Evolutionary conservation across 2,113 vertebrate genomes (phyloP).

Genomic region (Perca flavescens): DNA sequence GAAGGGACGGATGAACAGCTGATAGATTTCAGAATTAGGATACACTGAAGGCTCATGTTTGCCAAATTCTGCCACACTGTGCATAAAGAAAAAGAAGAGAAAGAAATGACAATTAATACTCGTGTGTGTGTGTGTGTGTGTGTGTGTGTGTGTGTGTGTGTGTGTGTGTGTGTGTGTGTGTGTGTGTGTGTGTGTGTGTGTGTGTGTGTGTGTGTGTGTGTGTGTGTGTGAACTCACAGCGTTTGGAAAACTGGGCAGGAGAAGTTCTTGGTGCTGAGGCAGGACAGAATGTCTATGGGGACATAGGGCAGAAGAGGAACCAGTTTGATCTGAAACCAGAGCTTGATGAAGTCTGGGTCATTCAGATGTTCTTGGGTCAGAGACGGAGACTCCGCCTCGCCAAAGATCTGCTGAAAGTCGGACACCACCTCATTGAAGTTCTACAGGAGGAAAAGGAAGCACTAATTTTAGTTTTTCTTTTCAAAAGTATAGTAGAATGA

Average conservation of each 20-base stretch:
- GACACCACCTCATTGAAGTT: conserved; percentile 70
- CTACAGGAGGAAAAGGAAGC: conserved; percentile 32
- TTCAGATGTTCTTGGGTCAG: conserved; percentile 69
- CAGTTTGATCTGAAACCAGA: conserved; percentile 83
- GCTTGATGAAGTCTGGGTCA: conserved; percentile 72
- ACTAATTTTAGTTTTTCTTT: neutral
- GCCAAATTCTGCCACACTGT: conserved; percentile 75
- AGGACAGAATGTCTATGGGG: conserved; percentile 70
- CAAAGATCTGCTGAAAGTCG: conserved; percentile 70
- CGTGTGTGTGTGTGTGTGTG: conserved; percentile 2
- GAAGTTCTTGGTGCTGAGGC: conserved; percentile 84
- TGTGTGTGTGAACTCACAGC: conserved; percentile 71
- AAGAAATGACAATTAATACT: neutral
- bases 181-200: neutral
- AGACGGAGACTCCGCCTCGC: conserved; percentile 32
- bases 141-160: too few species aligned
- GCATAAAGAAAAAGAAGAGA: neutral
- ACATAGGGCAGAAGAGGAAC: conserved; percentile 72
- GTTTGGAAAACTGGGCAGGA: conserved; percentile 81
- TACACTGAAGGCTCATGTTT: conserved; percentile 41
- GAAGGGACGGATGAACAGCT: conserved; percentile 75
- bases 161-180: too few species aligned
- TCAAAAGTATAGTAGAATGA: too few species aligned
- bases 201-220: fast-evolving
- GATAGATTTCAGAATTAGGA: conserved; percentile 59